Percentiles rank a stretch among this genome's conserved stretches.
phyloP scores from a whole-genome alignment of 2,888 invertebrate species.

The Leuctra nigra region DNA sequence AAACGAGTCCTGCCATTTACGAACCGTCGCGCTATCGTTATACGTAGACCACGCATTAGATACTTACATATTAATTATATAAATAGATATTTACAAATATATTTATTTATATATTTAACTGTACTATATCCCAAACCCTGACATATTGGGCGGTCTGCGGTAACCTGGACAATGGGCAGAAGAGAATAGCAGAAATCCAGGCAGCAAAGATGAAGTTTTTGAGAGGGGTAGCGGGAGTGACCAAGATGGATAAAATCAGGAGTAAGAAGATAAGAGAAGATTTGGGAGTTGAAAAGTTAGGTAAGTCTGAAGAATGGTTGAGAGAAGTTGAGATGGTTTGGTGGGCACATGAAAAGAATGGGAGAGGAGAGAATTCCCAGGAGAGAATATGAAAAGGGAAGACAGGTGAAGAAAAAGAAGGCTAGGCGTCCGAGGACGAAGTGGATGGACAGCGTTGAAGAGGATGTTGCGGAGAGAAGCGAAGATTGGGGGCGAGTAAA shows the following conservation, averaged over 20 bases:
- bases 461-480: neutral
- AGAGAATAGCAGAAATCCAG: neutral
- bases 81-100: too few relatives aligned
- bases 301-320: neutral
- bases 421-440: neutral
- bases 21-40: too few relatives aligned
- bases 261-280: neutral
- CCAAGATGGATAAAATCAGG: neutral
- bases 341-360: neutral
- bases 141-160: too few relatives aligned
- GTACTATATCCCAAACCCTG: too few relatives aligned
- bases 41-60: too few relatives aligned
- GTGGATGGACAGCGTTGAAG: neutral
- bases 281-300: neutral
- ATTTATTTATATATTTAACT: too few relatives aligned
- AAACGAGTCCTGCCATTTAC: too few relatives aligned
- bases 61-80: too few relatives aligned
- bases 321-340: neutral
- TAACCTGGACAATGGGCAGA: neutral
- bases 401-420: neutral
- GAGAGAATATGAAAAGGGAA: neutral
- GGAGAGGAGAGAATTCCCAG: neutral
- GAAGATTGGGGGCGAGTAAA: neutral
- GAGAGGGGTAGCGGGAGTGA: neutral
- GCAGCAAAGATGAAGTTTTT: neutral